Base-by-base conservation (phyloP, 2,888 invertebrate species). In the Melanchra persicariae region DNA sequence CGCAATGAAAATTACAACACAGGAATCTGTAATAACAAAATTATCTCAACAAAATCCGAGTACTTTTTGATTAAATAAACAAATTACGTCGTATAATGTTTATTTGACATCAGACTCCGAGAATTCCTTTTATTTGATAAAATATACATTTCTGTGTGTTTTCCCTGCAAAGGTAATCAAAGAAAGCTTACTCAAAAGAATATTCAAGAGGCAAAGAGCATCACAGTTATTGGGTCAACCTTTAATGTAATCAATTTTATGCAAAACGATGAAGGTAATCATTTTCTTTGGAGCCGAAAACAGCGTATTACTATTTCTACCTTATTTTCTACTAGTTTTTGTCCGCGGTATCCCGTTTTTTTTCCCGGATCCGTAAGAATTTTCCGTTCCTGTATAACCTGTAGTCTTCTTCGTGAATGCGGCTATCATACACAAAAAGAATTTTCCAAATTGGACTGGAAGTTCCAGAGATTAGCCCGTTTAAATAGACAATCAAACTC, bases 241-340 rank as follows among this genome's bases (percentile, higher is more conserved):
- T 85, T 84, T 90, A 91, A 91, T 89, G 80, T 76, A 93, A 92
- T 91, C 92, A 91, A 93, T 93, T 91, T 88, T 87, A 92, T 92
- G 92, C 87, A 91, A 93, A 92, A 85, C 83, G 87, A 83, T 83
- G 80, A 82, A 76, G 71, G 71, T 85, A 82, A 87, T 84, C 86
- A 80, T 75, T 78, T 70, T 71, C 61, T 71, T 65, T 70, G 40
- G 52, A 59, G 60, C 12, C 30, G 49, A 58, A 65, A 61, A 63
- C 26, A 30, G 30, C 1, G 19, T 26, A 43, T 10, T 49, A 55
- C 60, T 47, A 30, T 43, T 54, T 62, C 17, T 24, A n/a, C n/a
- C 5, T 51, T 24, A 45, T n/a, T 26, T 64, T 64, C 4, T 12
- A 30, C 9, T 30, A 26, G 19, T 17, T n/a, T n/a, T n/a, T n/a